Conservation (phyloP, 1,140 invertebrate genomes). For the Arion vulgaris region DNA sequence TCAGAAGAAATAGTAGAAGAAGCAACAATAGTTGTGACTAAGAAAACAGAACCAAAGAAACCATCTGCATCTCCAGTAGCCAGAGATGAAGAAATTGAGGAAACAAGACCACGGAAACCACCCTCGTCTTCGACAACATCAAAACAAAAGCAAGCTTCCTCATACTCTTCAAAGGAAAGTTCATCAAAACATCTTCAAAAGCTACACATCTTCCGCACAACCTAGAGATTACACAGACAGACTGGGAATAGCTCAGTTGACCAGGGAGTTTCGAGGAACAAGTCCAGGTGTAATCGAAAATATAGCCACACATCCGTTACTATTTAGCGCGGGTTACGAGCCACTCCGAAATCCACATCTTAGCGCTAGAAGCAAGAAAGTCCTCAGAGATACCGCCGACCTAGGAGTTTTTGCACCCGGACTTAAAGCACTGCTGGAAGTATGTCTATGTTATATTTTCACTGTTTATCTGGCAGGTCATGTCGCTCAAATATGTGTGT, state of each 20-base stretch:
- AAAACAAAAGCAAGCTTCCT: conserved; percentile 17
- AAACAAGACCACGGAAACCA: conserved; percentile 41
- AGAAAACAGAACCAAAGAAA: conserved; percentile 39
- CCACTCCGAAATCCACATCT: conserved; percentile 50
- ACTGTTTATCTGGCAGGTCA: not conserved
- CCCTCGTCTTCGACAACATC: conserved; percentile 25
- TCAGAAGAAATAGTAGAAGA: conserved; percentile 1
- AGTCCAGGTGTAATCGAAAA: conserved; percentile 65
- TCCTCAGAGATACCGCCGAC: conserved; percentile 63
- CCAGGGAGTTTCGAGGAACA: conserved; percentile 57
- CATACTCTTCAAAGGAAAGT: conserved; percentile 27
- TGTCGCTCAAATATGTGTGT: too few species aligned
- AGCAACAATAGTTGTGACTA: conserved; percentile 27
- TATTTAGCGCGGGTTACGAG: conserved; percentile 57
- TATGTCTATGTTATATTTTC: conserved; percentile 41
- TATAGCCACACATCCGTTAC: conserved; percentile 62
- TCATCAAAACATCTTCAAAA: conserved; percentile 5
- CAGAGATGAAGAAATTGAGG: conserved; percentile 24
- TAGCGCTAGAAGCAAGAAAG: conserved; percentile 66
- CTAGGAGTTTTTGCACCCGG: conserved; percentile 58
- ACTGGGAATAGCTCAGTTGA: conserved; percentile 38
- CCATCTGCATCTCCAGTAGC: conserved; percentile 33
- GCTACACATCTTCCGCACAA: conserved; percentile 26
- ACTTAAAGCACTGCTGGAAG: conserved; percentile 66
- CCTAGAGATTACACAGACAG: conserved; percentile 41